Percentiles rank a stretch among this genome's conserved stretches.
These are phyloP conservation scores for Lophochroa leadbeateri DNA, from an alignment of 2,113 vertebrate species.

Conservation along the genomic window DNA sequence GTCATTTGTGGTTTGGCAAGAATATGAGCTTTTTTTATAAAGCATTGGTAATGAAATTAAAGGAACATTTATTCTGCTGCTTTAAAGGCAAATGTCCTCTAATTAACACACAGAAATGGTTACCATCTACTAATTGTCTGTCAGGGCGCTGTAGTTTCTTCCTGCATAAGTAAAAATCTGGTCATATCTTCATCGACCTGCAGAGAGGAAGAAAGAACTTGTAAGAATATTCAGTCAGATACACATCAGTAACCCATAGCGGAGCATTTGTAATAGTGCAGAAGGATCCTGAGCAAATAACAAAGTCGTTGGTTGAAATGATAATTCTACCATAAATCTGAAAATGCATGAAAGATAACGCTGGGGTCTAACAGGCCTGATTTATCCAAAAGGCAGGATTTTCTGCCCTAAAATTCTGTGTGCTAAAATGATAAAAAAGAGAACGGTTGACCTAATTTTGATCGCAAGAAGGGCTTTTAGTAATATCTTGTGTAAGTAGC, in stretches of 20 bases:
- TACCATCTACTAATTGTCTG: neutral
- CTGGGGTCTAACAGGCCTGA: neutral
- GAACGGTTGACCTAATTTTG: neutral
- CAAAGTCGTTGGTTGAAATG: neutral
- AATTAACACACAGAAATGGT: neutral
- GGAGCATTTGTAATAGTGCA: neutral
- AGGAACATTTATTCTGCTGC: neutral
- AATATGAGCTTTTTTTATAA: neutral
- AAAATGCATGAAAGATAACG: neutral
- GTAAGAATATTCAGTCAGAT: neutral
- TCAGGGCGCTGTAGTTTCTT: neutral
- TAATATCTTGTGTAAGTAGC: neutral
- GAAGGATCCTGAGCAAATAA: neutral
- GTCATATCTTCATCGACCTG: accelerated
- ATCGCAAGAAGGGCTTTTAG: neutral
- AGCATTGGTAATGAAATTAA: neutral
- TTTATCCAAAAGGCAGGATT: neutral
- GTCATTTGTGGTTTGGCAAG: constrained; percentile 19
- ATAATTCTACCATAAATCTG: neutral
- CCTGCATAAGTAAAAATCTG: neutral
- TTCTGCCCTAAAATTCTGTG: neutral
- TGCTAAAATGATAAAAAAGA: neutral
- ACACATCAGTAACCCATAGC: neutral
- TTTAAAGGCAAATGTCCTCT: neutral
- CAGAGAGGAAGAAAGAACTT: neutral